phyloP scores from a whole-genome alignment of 2,888 invertebrate species.

The Rhaphigaster nebulosa region DNA sequence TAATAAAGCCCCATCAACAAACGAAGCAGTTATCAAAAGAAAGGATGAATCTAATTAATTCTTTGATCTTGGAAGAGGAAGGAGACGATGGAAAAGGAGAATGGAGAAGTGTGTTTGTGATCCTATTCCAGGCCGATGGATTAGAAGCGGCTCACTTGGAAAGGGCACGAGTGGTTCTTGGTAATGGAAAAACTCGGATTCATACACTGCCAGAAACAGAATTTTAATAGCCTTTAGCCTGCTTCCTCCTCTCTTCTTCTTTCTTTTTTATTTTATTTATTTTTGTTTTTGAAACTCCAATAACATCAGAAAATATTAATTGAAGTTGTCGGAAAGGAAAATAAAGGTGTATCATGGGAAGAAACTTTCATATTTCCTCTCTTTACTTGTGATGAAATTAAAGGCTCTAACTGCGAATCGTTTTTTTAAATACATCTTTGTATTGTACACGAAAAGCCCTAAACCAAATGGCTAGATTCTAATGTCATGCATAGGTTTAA shows the following conservation, averaged over 20 bases:
- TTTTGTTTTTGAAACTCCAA: background rate
- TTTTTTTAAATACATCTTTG: no score
- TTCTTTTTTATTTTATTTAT: background rate
- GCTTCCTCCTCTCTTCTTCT: background rate
- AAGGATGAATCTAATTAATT: constrained; percentile 38
- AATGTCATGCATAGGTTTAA: no score
- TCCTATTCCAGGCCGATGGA: constrained; percentile 11
- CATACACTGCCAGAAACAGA: constrained; percentile 11
- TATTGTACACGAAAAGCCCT: no score
- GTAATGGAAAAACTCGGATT: constrained; percentile 36
- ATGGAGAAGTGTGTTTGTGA: constrained; percentile 35
- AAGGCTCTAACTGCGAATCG: no score
- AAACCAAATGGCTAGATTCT: no score
- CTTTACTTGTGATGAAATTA: no score
- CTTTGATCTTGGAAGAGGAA: constrained; percentile 4
- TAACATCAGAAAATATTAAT: background rate
- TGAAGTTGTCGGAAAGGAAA: background rate
- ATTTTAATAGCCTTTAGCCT: background rate
- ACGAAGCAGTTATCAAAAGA: constrained; percentile 9
- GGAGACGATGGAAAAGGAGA: constrained; percentile 8
- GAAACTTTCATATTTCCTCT: no score
- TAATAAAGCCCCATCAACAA: background rate
- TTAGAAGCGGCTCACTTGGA: constrained; percentile 19
- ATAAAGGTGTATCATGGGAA: background rate
- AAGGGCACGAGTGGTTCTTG: background rate